Evolutionary conservation across 2,113 vertebrate genomes (phyloP), one percentile per base, ranked within the genome.

Genomic region (Porphyrio hochstetteri): DNA sequence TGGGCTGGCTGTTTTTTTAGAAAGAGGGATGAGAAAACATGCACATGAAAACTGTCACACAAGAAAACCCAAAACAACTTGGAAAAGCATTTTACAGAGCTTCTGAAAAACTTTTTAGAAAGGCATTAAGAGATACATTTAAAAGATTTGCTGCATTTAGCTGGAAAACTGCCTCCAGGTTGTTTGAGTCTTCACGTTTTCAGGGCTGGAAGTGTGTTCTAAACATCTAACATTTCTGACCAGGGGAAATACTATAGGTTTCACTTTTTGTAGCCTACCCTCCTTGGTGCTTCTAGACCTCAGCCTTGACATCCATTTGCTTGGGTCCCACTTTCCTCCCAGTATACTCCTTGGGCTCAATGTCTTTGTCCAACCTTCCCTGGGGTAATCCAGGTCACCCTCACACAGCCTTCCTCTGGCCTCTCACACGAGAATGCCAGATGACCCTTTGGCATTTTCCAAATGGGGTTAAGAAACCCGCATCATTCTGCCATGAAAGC

Each of bases 61-160:
- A 63, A 77, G 33, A 61, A 93, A 90, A 83, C 3, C 7, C 2
- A 4, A 9, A 28, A 16, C 19, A 57, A 16, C 13, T 65, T 77
- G 46, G 82, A 83, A 88, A 67, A 44, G 13, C 16, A 65, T 44
- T 11, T n/a, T 59, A 55, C 13, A 36, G 8, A 59, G 44, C 24
- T 88, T 61, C 36, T 9, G 18, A 59, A 17, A 69, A 53, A 53
- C 2, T 44, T 61, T 93, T 52, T 15, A 46, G 29, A 67, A 86
- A 70, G 28, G 36, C 88, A 50, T 55, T 59, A 52, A 52, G 50
- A 65, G 19, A 21, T 36, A 21, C 40, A 29, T 91, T 86, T 83
- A 60, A 76, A 93, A 89, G 48, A 36, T 83, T 81, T 94, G 21
- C 5, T 40, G 13, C 31, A 75, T 91, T 91, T 44, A 91, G 50